Conservation (phyloP, 2,888 invertebrate genomes). For the Orthosia cruda region DNA sequence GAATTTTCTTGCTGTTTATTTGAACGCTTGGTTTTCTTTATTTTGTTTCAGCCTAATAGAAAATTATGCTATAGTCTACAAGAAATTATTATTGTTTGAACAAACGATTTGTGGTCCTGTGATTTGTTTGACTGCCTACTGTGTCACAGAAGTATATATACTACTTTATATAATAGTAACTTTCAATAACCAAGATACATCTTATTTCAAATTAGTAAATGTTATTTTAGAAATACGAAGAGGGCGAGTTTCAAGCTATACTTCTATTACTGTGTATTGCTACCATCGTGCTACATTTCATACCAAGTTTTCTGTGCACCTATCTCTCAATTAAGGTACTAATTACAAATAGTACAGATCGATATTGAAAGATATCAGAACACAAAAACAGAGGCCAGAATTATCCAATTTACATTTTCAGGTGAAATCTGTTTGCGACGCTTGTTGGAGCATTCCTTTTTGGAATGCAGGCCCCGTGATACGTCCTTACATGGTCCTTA, state of each 20-base stretch:
- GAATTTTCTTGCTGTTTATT: neutral
- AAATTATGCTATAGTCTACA: slow-evolving; percentile 78
- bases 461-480: slow-evolving; percentile 81
- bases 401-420: slow-evolving; percentile 47
- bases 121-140: slow-evolving; percentile 80
- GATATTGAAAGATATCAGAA: too few relatives aligned
- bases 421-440: slow-evolving; percentile 78
- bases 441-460: slow-evolving; percentile 81
- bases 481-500: slow-evolving; percentile 81
- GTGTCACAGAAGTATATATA: slow-evolving; percentile 60
- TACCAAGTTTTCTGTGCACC: slow-evolving; percentile 61
- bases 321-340: slow-evolving; percentile 61
- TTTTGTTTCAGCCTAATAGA: slow-evolving; percentile 75
- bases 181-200: too few relatives aligned
- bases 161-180: too few relatives aligned
- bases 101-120: slow-evolving; percentile 76
- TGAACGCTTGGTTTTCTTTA: neutral
- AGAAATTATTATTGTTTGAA: slow-evolving; percentile 81
- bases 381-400: too few relatives aligned
- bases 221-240: slow-evolving; percentile 58
- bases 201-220: too few relatives aligned
- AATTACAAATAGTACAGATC: neutral
- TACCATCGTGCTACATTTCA: slow-evolving; percentile 39
- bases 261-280: slow-evolving; percentile 35
- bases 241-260: slow-evolving; percentile 58